phyloP scores from a whole-genome alignment of 2,797 vertebrate species.

The Valencia hispanica region DNA sequence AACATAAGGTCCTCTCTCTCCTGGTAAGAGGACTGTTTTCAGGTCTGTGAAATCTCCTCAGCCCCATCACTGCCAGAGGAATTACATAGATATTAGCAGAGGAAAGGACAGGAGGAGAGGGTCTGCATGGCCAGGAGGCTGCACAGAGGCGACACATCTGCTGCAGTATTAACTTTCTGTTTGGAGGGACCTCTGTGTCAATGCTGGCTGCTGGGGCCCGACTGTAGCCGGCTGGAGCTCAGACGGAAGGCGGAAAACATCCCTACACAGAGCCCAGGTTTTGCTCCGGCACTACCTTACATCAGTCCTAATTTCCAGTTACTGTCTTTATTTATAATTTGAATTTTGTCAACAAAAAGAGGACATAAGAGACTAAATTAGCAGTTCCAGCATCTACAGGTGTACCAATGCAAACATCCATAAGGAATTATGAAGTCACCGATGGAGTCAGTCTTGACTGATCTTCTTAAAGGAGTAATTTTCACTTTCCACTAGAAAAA shows the following conservation, averaged over 20 bases:
- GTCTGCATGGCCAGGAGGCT: slow-evolving; percentile 89
- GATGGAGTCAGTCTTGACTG: no score
- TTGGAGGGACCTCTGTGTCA: slow-evolving; percentile 91
- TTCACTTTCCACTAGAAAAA: no score
- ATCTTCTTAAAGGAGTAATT: no score
- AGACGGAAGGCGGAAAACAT: slow-evolving; percentile 55
- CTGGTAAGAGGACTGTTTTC: background rate
- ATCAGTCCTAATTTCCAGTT: background rate
- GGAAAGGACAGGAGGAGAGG: slow-evolving; percentile 70
- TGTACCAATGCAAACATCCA: background rate
- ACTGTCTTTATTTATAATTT: background rate
- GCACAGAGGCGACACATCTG: slow-evolving; percentile 93
- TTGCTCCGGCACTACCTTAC: background rate
- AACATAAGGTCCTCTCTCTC: background rate
- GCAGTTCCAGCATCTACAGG: background rate
- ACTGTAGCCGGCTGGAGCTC: slow-evolving; percentile 56
- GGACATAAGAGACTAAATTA: background rate
- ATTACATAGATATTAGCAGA: slow-evolving; percentile 21
- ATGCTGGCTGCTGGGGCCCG: slow-evolving; percentile 57
- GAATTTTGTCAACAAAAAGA: background rate
- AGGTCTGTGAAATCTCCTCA: background rate
- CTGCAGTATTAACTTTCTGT: slow-evolving; percentile 94
- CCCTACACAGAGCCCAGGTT: slow-evolving; percentile 30
- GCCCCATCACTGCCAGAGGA: slow-evolving; percentile 6
- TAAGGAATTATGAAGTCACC: background rate